These are phyloP conservation scores for Verasper variegatus DNA, from an alignment of 2,113 vertebrate species.

Conservation along the genomic window DNA sequence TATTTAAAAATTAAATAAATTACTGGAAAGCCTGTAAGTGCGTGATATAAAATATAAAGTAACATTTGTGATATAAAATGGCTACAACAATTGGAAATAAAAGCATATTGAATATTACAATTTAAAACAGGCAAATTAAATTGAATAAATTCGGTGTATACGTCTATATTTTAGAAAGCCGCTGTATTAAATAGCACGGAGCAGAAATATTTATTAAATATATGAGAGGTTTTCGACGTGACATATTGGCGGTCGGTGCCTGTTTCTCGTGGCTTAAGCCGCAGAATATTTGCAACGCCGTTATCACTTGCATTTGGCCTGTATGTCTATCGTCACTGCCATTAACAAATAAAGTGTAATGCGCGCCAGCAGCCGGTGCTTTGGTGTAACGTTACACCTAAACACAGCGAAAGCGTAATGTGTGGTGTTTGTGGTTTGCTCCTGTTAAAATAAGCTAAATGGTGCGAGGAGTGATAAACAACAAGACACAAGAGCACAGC, in stretches of 20 bases:
- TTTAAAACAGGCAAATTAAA: not conserved
- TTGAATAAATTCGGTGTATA: too few relatives aligned
- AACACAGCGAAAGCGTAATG: slow-evolving; percentile 31
- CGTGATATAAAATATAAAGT: not conserved
- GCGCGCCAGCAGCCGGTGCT: slow-evolving; percentile 12
- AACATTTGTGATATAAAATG: not conserved
- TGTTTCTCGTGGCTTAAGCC: too few relatives aligned
- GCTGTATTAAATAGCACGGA: too few relatives aligned
- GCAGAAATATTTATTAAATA: too few relatives aligned
- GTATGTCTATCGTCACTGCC: slow-evolving; percentile 46
- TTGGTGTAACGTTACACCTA: slow-evolving; percentile 55
- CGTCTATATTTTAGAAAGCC: too few relatives aligned
- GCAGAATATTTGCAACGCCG: slow-evolving; percentile 40
- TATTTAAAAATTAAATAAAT: not conserved
- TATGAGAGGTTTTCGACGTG: too few relatives aligned
- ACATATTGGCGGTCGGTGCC: too few relatives aligned
- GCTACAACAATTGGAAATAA: not conserved
- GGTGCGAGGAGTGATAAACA: slow-evolving; percentile 1
- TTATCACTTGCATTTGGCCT: slow-evolving; percentile 51
- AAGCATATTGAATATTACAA: not conserved
- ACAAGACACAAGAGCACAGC: not conserved
- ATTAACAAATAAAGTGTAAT: slow-evolving; percentile 54
- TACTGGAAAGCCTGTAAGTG: not conserved
- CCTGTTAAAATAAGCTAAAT: slow-evolving; percentile 43
- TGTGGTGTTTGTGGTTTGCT: slow-evolving; percentile 42